Percentiles rank a stretch among this genome's conserved stretches.
Conservation (phyloP, 2,888 invertebrate genomes). For the Zaprionus obscuricornis region DNA sequence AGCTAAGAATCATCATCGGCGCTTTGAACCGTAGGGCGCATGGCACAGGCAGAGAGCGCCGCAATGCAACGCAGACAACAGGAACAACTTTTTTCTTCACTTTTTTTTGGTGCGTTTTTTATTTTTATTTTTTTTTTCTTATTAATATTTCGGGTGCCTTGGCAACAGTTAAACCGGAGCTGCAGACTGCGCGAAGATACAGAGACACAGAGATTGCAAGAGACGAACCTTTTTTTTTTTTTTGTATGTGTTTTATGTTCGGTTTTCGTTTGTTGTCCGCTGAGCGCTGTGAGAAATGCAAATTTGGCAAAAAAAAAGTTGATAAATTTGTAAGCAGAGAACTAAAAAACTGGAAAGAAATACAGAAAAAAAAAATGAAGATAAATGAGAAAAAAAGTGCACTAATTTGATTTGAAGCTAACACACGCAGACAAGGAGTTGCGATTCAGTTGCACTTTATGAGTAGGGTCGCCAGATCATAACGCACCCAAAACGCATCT, state of each 20-base stretch:
- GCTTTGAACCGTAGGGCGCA: no score
- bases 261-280: constrained; percentile 1
- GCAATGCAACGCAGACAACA: constrained; percentile 44
- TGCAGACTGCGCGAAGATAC: background rate
- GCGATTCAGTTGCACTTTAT: constrained; percentile 4
- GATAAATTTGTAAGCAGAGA: constrained; percentile 64
- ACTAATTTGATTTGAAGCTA: constrained; percentile 63
- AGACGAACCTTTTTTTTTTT: constrained; percentile 54
- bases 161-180: constrained; percentile 34
- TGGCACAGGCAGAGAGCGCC: background rate
- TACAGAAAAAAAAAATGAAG: background rate
- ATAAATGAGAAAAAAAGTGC: constrained; percentile 54
- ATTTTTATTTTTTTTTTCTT: constrained; percentile 14
- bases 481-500: no score
- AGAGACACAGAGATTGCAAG: constrained; percentile 14
- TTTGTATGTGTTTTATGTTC: constrained; percentile 10
- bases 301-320: constrained; percentile 60
- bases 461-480: no score
- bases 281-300: constrained; percentile 71
- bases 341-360: constrained; percentile 3
- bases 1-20: constrained; percentile 42
- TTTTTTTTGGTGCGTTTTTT: constrained; percentile 29
- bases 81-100: constrained; percentile 39
- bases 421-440: constrained; percentile 37
- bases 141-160: constrained; percentile 56